Evolutionary conservation across 2,888 invertebrate species (phyloP).

Genomic region (Helicoverpa assulta): DNA sequence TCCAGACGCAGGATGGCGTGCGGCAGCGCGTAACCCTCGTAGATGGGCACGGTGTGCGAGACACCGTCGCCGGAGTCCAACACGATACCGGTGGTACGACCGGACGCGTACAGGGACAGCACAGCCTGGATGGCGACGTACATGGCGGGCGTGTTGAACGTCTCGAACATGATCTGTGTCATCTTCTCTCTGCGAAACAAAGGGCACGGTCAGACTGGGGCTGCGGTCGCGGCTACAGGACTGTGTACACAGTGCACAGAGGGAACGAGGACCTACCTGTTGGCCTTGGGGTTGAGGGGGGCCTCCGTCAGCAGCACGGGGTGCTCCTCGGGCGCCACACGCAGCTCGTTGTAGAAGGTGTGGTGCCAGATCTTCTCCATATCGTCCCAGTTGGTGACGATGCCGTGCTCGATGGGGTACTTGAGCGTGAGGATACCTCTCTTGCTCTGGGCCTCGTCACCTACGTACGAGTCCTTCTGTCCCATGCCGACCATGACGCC

Average conservation of each 20-base stretch:
- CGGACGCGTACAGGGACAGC: conserved; percentile 97
- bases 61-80: conserved; percentile 98
- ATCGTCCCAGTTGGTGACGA: conserved; percentile 99
- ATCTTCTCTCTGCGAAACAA: conserved; percentile 93
- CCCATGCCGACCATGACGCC: conserved; percentile 99
- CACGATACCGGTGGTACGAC: conserved; percentile 98
- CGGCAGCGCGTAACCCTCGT: conserved; percentile 97
- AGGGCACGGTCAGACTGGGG: conserved; percentile 45
- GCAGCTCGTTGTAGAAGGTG: conserved; percentile 99
- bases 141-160: conserved; percentile 97
- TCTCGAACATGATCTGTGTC: conserved; percentile 98
- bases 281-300: conserved; percentile 96
- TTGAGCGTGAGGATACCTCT: conserved; percentile 98
- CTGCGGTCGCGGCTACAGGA: neutral
- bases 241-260: conserved; percentile 1
- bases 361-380: conserved; percentile 99
- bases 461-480: conserved; percentile 98
- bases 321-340: conserved; percentile 98
- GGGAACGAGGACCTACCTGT: conserved; percentile 84
- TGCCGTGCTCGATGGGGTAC: conserved; percentile 99
- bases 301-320: conserved; percentile 97
- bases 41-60: conserved; percentile 98
- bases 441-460: conserved; percentile 99
- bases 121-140: conserved; percentile 98
- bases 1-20: conserved; percentile 98